Evolutionary conservation across 2,888 invertebrate species (phyloP), one percentile per base, ranked within the genome.

Genomic region (Poecilobothrus nobilitatus): DNA sequence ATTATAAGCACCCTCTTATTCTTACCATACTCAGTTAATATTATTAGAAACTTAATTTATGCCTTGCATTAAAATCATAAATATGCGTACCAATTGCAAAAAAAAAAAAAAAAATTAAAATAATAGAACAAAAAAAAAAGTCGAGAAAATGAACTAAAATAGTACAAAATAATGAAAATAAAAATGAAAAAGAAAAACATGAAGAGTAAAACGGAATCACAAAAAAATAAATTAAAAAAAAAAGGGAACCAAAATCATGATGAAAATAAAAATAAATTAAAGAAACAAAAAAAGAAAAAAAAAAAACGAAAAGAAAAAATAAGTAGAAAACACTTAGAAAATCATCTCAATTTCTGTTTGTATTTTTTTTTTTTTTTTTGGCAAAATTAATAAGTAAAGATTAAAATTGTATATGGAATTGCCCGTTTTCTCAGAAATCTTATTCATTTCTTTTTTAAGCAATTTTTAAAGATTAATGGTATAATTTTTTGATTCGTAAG

Each of bases 71-170:
- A 53, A 53, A 53, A 53, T 53, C 53, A 53, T 53, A 53, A 53
- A 53, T 53, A 53, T 53, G 53, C 53, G 53, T 53, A 53, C 53
- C 53, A 53, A 53, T 53, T 53, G 53, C 53, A 53, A 53, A 53
- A 15, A 15, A 53, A 15, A 9, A 9, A 9, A 18, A 15, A n/a
- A 9, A 53, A 18, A 12, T 2, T 15, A 9, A 9, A 12, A 53
- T 15, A 53, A 53, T 18, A 6, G 18, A 12, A 53, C 18, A 12
- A 53, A 53, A 53, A 12, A 1, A 53, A n/a, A 15, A 53, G 53
- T 15, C 53, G 15, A 6, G 53, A n/a, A 53, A 53, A 18, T 53
- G n/a, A 53, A 53, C 53, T 53, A 53, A 53, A 53, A 53, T 18
- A 1, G 53, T 53, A 53, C 18, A 12, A 53, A 53, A 53, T 18